Evolutionary conservation across 2,797 vertebrate genomes (phyloP).

Genomic region (Bradypodion pumilum): DNA sequence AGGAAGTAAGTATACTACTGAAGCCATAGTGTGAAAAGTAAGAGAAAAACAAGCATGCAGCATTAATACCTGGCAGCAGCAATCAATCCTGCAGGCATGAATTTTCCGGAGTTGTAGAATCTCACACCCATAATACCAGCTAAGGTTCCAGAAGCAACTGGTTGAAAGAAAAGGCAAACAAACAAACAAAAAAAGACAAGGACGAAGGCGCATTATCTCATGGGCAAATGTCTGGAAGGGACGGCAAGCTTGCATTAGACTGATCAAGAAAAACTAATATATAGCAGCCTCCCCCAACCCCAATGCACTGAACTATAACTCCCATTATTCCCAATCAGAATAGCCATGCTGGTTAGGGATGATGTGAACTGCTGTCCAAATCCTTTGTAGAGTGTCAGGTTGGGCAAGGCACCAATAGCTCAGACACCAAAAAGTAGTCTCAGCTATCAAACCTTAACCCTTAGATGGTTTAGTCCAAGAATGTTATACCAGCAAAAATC

Average conservation of each 20-base stretch:
- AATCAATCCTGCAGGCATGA: conserved; percentile 95
- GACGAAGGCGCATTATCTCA: conserved; percentile 38
- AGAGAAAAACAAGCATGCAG: background rate
- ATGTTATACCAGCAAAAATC: no score
- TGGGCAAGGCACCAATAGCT: background rate
- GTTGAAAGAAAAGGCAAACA: conserved; percentile 47
- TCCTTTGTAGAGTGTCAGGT: background rate
- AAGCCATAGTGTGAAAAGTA: background rate
- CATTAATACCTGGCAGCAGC: conserved; percentile 87
- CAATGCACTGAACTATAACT: background rate
- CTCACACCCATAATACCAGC: conserved; percentile 91
- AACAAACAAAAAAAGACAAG: conserved; percentile 12
- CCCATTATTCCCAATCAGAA: background rate
- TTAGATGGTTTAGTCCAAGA: no score
- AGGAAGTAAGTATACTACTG: background rate
- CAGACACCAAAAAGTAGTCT: rapidly evolving
- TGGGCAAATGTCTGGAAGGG: background rate
- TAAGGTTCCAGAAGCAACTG: conserved; percentile 89
- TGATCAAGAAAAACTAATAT: background rate
- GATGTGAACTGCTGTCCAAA: background rate
- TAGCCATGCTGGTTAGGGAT: background rate
- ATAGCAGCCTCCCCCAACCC: background rate
- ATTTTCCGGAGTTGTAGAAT: conserved; percentile 92
- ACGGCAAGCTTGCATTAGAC: conserved; percentile 15
- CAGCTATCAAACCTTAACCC: no score